phyloP scores from a whole-genome alignment of 2,113 vertebrate species.

The Erinaceus europaeus region DNA sequence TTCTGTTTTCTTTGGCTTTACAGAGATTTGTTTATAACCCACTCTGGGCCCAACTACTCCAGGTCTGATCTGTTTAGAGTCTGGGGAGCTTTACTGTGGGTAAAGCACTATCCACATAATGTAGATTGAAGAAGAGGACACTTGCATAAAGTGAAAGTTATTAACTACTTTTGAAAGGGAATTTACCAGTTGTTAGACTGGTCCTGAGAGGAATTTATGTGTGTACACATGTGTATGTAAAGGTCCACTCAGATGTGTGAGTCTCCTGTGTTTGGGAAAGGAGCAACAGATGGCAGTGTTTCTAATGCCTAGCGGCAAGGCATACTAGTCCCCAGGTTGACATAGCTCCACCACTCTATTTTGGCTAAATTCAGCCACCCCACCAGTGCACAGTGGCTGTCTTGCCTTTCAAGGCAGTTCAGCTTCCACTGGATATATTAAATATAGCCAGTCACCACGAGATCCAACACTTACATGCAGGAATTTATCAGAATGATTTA shows the following conservation, averaged over 20 bases:
- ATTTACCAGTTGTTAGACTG: no score
- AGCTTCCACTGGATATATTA: not conserved
- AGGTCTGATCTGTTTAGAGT: not conserved
- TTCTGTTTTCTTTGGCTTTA: constrained; percentile 19
- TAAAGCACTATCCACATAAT: not conserved
- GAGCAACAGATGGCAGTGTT: not conserved
- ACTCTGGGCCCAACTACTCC: not conserved
- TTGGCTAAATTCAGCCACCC: not conserved
- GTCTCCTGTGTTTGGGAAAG: no score
- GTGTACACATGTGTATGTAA: no score
- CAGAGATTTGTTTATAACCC: not conserved
- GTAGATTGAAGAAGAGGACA: not conserved
- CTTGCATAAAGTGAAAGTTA: not conserved
- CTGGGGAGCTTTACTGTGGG: not conserved
- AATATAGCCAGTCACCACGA: not conserved
- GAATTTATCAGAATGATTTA: constrained; percentile 51
- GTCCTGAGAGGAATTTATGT: no score
- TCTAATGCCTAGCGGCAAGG: not conserved
- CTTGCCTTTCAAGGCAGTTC: not conserved
- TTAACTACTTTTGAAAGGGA: not conserved
- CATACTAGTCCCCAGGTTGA: not conserved
- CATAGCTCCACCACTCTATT: not conserved
- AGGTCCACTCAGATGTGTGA: no score
- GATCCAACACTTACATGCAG: not conserved
- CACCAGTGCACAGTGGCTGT: not conserved